Conservation (phyloP, 2,797 vertebrate species). For the Rhinatrema bivittatum region DNA sequence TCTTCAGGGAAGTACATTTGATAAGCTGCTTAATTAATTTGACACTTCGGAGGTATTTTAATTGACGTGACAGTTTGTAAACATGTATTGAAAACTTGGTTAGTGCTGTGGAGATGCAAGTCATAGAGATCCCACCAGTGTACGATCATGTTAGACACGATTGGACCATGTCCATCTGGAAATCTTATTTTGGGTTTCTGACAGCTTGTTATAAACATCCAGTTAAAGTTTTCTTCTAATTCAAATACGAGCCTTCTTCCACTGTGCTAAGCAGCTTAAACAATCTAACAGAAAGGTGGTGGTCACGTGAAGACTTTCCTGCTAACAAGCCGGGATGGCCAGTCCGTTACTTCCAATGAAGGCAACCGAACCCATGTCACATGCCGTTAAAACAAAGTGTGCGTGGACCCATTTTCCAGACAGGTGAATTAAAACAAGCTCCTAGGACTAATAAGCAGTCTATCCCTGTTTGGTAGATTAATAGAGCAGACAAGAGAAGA, state of each 20-base stretch:
- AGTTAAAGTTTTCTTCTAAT: no score
- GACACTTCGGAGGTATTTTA: no score
- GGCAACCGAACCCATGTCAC: background rate
- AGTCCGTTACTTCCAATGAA: conserved; percentile 17
- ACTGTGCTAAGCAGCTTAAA: no score
- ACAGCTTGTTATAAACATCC: conserved; percentile 22
- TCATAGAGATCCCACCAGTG: no score
- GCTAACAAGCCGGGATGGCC: conserved; percentile 22
- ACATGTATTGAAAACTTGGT: no score
- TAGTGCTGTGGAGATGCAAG: no score
- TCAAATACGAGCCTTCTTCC: no score
- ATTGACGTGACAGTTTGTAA: no score
- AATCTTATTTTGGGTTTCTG: conserved; percentile 33
- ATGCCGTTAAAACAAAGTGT: conserved; percentile 35
- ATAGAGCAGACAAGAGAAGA: conserved; percentile 52
- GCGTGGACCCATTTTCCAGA: conserved; percentile 47
- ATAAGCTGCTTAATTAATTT: no score
- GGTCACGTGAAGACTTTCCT: conserved; percentile 27
- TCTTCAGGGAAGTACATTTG: background rate
- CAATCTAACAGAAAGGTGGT: conserved; percentile 20
- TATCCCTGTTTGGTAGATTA: conserved; percentile 60
- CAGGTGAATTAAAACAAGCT: conserved; percentile 64
- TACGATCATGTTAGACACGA: no score
- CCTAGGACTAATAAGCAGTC: conserved; percentile 57
- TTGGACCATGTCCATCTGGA: no score